phyloP scores from a whole-genome alignment of 53 echinoderm and acorn worm species.

The Holothuria scabra region DNA sequence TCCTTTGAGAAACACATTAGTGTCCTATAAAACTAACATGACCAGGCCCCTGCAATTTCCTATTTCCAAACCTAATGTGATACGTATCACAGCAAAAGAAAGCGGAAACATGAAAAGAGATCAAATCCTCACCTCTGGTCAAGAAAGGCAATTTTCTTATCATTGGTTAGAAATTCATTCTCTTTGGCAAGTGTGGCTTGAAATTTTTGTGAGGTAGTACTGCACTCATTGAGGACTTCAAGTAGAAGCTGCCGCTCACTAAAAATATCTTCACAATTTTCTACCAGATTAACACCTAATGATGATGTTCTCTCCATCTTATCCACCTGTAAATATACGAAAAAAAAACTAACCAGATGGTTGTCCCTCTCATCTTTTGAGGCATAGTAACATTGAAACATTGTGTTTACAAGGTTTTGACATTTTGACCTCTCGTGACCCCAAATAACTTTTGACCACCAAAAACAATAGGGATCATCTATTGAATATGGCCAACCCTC shows the following conservation, averaged over 20 bases:
- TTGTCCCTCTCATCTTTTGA: too few relatives aligned
- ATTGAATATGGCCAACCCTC: too few relatives aligned
- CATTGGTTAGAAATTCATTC: conserved; percentile 8
- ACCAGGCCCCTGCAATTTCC: too few relatives aligned
- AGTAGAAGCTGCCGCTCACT: conserved; percentile 68
- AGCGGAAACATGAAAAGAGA: conserved; percentile 33
- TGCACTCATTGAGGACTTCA: conserved; percentile 68
- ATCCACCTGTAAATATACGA: conserved; percentile 46
- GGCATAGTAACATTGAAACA: too few relatives aligned
- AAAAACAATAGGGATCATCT: too few relatives aligned
- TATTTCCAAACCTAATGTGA: too few relatives aligned
- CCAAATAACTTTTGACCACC: too few relatives aligned
- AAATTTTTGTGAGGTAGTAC: conserved; percentile 68
- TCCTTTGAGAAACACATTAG: too few relatives aligned
- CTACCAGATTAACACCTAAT: conserved; percentile 60
- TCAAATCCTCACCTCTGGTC: conserved; percentile 38
- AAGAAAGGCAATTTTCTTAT: conserved; percentile 28
- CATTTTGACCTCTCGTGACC: too few relatives aligned
- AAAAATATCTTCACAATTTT: conserved; percentile 76
- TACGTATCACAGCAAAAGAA: background rate
- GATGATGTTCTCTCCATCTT: conserved; percentile 56
- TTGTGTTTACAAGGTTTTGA: too few relatives aligned
- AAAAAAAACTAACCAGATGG: background rate
- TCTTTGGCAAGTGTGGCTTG: conserved; percentile 56
- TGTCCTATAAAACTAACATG: too few relatives aligned